A percentile compares a stretch with the other conserved stretches of the same genome.
phyloP scores from a whole-genome alignment of 2,797 vertebrate genomes.

The Sylvia borin region DNA sequence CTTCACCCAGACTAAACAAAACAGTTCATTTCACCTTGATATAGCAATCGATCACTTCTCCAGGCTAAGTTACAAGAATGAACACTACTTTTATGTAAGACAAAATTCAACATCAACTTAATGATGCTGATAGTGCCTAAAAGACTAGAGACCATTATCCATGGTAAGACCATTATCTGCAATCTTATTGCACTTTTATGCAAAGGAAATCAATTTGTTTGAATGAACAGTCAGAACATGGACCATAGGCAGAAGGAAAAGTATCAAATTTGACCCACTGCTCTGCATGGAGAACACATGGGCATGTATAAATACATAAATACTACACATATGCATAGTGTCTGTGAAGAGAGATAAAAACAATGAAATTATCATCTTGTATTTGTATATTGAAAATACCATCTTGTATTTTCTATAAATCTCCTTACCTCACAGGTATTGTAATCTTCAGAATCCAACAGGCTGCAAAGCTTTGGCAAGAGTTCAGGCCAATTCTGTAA shows the following conservation, averaged over 20 bases:
- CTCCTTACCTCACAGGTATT: constrained; percentile 93
- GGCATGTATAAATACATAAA: background rate
- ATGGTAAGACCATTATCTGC: background rate
- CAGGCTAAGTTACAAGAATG: background rate
- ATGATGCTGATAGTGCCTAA: background rate
- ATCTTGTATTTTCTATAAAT: background rate
- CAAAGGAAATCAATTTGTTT: background rate
- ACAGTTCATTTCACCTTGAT: background rate
- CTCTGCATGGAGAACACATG: background rate
- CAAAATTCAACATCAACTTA: background rate
- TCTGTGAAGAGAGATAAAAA: background rate
- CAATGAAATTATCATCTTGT: background rate
- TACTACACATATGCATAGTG: fast-evolving
- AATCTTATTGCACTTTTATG: background rate
- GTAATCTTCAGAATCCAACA: constrained; percentile 97
- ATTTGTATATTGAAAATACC: background rate
- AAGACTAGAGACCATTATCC: background rate
- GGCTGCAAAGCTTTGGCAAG: constrained; percentile 91
- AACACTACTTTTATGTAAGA: background rate
- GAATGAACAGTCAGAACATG: background rate
- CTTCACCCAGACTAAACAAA: background rate
- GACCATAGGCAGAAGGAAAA: background rate
- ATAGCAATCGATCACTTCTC: background rate
- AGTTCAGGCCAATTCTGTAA: constrained; percentile 98
- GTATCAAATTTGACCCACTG: background rate